Evolutionary conservation across 2,797 vertebrate genomes (phyloP).

Genomic region (Gallinago nigripennis): DNA sequence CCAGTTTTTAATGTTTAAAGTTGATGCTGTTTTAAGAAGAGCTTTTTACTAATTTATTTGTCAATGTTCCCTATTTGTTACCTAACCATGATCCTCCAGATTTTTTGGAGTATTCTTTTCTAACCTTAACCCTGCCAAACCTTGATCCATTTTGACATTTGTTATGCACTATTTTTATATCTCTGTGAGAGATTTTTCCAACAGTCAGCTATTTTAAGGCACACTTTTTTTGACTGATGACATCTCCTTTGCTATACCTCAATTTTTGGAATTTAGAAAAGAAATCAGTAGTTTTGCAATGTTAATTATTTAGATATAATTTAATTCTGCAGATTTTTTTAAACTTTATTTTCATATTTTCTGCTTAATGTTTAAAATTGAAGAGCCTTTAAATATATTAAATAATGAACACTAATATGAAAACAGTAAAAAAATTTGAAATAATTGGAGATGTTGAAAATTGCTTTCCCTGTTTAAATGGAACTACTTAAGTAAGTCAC

Average conservation of each 20-base stretch:
- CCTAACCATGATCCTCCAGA: conserved; percentile 85
- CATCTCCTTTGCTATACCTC: conserved; percentile 89
- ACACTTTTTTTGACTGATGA: conserved; percentile 85
- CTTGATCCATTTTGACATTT: conserved; percentile 88
- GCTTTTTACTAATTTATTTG: conserved; percentile 89
- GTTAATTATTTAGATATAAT: conserved; percentile 87
- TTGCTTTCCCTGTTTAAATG: conserved; percentile 68
- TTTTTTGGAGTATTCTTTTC: conserved; percentile 84
- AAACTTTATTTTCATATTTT: conserved; percentile 89
- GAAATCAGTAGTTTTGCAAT: conserved; percentile 83
- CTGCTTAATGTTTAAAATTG: conserved; percentile 88
- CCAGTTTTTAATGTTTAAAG: conserved; percentile 89
- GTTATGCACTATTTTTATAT: conserved; percentile 97
- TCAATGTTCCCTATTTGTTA: conserved; percentile 83
- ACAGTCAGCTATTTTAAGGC: conserved; percentile 85
- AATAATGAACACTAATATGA: conserved; percentile 79
- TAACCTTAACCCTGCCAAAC: conserved; percentile 83
- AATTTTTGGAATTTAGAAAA: conserved; percentile 86
- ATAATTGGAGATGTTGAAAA: conserved; percentile 80
- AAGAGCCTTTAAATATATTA: conserved; percentile 85
- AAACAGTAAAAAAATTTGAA: conserved; percentile 70
- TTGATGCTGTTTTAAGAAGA: conserved; percentile 88
- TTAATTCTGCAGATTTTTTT: conserved; percentile 91
- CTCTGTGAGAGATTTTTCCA: conserved; percentile 84
- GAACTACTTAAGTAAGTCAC: conserved; percentile 61